Evolutionary conservation across 2,888 invertebrate genomes (phyloP).

Genomic region (Platycheirus albimanus): DNA sequence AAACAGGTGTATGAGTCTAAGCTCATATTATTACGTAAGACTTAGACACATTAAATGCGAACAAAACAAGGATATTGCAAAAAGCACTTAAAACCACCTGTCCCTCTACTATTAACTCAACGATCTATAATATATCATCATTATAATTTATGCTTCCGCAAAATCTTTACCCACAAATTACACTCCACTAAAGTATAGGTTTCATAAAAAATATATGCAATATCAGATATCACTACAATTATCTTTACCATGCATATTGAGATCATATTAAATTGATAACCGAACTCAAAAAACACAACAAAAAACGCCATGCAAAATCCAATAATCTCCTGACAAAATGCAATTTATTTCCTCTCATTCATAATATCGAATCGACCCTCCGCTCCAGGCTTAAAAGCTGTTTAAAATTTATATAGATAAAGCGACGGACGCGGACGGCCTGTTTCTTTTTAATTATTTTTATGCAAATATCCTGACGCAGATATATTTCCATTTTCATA

Average conservation of each 20-base stretch:
- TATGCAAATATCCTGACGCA: conserved; percentile 65
- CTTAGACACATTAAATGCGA: no score
- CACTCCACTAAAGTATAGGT: background rate
- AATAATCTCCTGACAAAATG: conserved; percentile 73
- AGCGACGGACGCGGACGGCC: conserved; percentile 28
- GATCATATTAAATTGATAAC: conserved; percentile 68
- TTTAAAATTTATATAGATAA: conserved; percentile 23
- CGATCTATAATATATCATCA: background rate
- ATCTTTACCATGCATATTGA: conserved; percentile 45
- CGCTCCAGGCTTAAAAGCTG: background rate
- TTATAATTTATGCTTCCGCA: conserved; percentile 5
- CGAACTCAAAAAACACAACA: conserved; percentile 59
- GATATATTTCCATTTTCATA: conserved; percentile 29
- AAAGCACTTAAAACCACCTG: conserved; percentile 41
- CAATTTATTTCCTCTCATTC: conserved; percentile 57
- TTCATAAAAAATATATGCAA: conserved; percentile 5
- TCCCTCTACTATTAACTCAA: background rate
- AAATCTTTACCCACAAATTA: conserved; percentile 7
- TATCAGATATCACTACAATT: conserved; percentile 53
- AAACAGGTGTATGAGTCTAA: no score
- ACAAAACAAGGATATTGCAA: no score
- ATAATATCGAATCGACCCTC: conserved; percentile 20
- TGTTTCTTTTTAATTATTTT: conserved; percentile 68
- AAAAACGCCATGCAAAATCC: no score
- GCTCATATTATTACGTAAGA: no score